Percentiles rank a stretch among this genome's conserved stretches.
phyloP scores from a whole-genome alignment of 2,888 invertebrate species.

The Meiosimyza platycephala region DNA sequence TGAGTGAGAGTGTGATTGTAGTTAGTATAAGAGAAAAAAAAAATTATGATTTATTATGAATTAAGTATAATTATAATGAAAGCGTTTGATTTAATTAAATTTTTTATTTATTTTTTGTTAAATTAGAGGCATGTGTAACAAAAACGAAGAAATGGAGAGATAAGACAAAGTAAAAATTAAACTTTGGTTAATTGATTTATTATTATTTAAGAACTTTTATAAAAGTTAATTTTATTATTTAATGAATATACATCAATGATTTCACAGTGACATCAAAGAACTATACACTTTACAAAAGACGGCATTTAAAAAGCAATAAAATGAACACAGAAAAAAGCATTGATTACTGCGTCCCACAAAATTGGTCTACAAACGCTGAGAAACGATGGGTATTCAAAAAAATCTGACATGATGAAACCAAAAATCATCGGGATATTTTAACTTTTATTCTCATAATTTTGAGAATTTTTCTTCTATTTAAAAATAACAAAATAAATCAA shows the following conservation, averaged over 20 bases:
- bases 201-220: too few species aligned
- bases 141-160: constrained; percentile 23
- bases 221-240: neutral
- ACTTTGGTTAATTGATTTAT: constrained; percentile 29
- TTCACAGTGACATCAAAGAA: neutral
- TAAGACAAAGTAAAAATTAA: constrained; percentile 49
- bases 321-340: too few species aligned
- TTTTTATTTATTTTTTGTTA: constrained; percentile 41
- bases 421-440: too few species aligned
- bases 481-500: too few species aligned
- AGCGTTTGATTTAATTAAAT: constrained; percentile 44
- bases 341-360: too few species aligned
- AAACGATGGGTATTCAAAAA: too few species aligned
- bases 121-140: constrained; percentile 23
- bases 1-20: constrained; percentile 39
- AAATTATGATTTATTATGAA: constrained; percentile 51
- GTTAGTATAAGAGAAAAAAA: constrained; percentile 45
- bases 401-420: too few species aligned
- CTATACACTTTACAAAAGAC: too few species aligned
- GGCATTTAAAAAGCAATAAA: too few species aligned
- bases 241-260: neutral
- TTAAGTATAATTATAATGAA: constrained; percentile 45
- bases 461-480: too few species aligned
- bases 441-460: too few species aligned
- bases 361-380: too few species aligned